Evolutionary conservation across 1,140 invertebrate species (phyloP).

Genomic region (Wasmannia auropunctata): DNA sequence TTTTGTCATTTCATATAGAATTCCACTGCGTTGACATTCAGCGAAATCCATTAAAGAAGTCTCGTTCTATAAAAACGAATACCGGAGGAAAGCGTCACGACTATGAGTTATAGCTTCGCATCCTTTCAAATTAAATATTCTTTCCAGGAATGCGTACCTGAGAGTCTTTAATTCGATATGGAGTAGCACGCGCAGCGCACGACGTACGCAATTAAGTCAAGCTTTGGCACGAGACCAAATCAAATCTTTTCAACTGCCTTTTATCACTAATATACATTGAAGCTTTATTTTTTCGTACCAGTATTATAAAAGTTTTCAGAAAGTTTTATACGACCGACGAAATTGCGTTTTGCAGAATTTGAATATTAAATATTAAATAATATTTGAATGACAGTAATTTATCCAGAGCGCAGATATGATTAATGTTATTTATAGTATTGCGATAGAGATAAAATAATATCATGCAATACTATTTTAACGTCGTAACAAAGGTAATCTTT

Average conservation of each 20-base stretch:
- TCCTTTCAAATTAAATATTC: conserved; percentile 66
- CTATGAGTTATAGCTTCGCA: conserved; percentile 23
- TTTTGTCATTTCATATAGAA: conserved; percentile 47
- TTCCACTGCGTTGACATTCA: conserved; percentile 6
- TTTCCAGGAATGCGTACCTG: conserved; percentile 52
- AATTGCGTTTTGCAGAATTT: neutral
- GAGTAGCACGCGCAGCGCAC: conserved; percentile 53
- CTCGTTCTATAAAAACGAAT: conserved; percentile 19
- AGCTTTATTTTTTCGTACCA: neutral
- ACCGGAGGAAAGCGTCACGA: conserved; percentile 43
- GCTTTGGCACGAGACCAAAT: conserved; percentile 10
- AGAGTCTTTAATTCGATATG: conserved; percentile 33
- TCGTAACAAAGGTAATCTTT: conserved; percentile 8
- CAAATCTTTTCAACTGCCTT: conserved; percentile 23
- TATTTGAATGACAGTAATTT: neutral
- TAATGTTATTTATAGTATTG: neutral
- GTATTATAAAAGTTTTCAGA: neutral
- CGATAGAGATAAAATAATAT: neutral
- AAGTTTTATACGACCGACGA: neutral
- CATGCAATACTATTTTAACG: neutral
- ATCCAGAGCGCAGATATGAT: neutral
- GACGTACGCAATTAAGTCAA: neutral
- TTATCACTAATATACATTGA: neutral
- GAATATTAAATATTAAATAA: neutral
- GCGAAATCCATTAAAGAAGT: conserved; percentile 49